A percentile compares a stretch with the other conserved stretches of the same genome.
Conservation (phyloP, 2,888 invertebrate genomes). For the Scaptomyza cyrtandrae region DNA sequence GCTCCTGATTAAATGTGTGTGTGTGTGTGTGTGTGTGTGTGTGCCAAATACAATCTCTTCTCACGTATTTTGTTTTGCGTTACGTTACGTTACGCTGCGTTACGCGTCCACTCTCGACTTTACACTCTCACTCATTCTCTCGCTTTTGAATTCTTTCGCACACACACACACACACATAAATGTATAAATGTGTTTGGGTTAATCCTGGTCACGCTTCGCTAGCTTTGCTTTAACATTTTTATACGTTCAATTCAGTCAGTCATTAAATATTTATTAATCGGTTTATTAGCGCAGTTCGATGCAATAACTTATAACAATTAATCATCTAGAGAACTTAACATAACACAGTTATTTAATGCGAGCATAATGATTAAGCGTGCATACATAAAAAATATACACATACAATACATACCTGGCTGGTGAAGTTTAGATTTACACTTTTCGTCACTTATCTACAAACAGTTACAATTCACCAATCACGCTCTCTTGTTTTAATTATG, state of each 20-base stretch:
- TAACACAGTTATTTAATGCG: no score
- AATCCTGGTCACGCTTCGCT: slow-evolving; percentile 40
- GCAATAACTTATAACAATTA: no score
- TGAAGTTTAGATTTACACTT: slow-evolving; percentile 3
- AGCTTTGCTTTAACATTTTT: background rate
- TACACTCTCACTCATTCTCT: background rate
- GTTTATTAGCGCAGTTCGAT: no score
- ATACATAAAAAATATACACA: slow-evolving; percentile 12
- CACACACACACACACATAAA: background rate
- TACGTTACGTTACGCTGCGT: slow-evolving; percentile 15
- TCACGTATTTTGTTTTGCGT: slow-evolving; percentile 28
- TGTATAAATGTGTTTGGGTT: slow-evolving; percentile 22
- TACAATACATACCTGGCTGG: slow-evolving; percentile 1
- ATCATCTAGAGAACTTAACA: no score
- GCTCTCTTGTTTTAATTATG: background rate
- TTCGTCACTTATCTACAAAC: no score
- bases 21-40: slow-evolving; percentile 45
- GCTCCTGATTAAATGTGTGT: slow-evolving; percentile 70
- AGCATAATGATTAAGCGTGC: slow-evolving; percentile 29
- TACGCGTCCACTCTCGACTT: slow-evolving; percentile 50
- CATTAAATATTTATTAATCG: no score
- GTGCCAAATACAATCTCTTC: slow-evolving; percentile 55
- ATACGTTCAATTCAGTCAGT: no score
- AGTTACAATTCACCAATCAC: no score
- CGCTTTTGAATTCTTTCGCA: background rate